phyloP scores from a whole-genome alignment of 2,113 vertebrate genomes.

The Speoplatyrhinus poulsoni region DNA sequence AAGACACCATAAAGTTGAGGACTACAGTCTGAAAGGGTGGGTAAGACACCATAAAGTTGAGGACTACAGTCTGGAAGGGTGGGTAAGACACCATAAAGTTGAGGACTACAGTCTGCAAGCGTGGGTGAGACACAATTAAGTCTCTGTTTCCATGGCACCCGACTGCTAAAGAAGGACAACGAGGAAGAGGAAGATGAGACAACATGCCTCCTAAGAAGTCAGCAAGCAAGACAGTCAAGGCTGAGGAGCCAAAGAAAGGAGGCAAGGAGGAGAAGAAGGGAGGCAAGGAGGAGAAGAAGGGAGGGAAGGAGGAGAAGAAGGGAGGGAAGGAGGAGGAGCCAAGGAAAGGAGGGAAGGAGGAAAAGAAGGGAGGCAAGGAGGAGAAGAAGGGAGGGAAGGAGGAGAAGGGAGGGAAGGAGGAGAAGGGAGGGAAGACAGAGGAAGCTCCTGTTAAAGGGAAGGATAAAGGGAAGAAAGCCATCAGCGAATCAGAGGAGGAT shows the following conservation, averaged over 20 bases:
- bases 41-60: no score
- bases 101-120: no score
- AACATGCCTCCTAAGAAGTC: constrained; percentile 84
- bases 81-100: no score
- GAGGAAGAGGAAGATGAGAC: not conserved
- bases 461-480: constrained; percentile 83
- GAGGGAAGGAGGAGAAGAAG: constrained; percentile 61
- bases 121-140: no score
- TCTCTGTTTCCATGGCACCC: no score
- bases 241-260: constrained; percentile 67
- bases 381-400: constrained; percentile 32
- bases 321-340: constrained; percentile 59
- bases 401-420: constrained; percentile 53
- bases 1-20: no score
- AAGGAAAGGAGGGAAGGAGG: constrained; percentile 21
- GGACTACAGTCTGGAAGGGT: no score
- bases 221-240: constrained; percentile 71
- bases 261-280: constrained; percentile 52
- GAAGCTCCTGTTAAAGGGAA: constrained; percentile 73
- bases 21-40: no score
- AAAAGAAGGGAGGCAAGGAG: constrained; percentile 51
- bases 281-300: constrained; percentile 39
- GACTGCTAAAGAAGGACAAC: no score
- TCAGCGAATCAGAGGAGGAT: constrained; percentile 81
- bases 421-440: constrained; percentile 73